Base-by-base conservation (phyloP, 2,797 vertebrate genomes). In the Paratrypauchen microcephalus region DNA sequence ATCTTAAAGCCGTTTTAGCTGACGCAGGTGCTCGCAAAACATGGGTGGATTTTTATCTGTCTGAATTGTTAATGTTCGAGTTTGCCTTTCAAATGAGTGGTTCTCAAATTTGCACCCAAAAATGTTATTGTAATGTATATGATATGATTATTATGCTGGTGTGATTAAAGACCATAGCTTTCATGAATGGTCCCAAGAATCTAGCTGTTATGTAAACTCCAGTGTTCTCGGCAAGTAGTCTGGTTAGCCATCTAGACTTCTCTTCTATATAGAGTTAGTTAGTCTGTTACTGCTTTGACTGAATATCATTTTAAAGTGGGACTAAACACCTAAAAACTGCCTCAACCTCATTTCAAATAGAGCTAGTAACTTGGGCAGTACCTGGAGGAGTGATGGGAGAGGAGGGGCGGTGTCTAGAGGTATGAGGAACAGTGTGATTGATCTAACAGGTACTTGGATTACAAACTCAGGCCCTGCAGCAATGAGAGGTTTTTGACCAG, bases 1-100 rank as follows among this genome's bases (percentile, higher is more conserved):
- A 90, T 87, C 73, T 83, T 83, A 85, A 82, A 88, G 86, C 87
- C 78, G 83, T 91, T 89, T 92, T 92, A 92, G 88, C 87, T 83
- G 82, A 86, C 76, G 83, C 86, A 77, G 79, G 82, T 87, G 78
- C 78, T 86, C 79, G 79, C 78, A 65, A 83, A 60, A 74, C 57
- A 78, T 23, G 63, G 71, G 76, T 83, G 78, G 76, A 50, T 84
- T 81, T 81, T 88, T 74, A 80, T 16, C 82, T 16, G 16, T 86
- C 74, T 36, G 69, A 67, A 75, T 45, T 75, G 79, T 79, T 75
- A 13, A 41, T 80, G 70, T 60, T 32, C 75, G 52, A 66, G 79
- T 70, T 69, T 70, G 71, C 64, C 32, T n/a, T 36, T 74, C 65
- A 64, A 13, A 64, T 64, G 7, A 47, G 32, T 62, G 36, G 60